phyloP scores from a whole-genome alignment of 2,113 vertebrate species.

The Rafetus swinhoei region DNA sequence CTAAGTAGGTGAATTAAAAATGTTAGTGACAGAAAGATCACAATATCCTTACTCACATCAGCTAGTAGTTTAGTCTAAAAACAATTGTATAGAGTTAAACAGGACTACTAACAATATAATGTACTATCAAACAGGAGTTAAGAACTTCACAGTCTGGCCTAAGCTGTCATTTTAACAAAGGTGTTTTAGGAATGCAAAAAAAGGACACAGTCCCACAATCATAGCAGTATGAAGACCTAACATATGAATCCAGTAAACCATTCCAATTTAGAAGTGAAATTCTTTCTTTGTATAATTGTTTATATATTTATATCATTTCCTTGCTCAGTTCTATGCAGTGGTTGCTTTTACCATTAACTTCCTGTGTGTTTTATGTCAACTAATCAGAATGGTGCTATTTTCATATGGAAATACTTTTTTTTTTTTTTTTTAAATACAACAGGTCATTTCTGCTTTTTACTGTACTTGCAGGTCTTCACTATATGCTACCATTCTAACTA shows the following conservation, averaged over 20 bases:
- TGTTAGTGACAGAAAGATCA: no score
- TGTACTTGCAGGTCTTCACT: conserved; percentile 57
- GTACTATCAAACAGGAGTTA: background rate
- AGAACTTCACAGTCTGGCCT: background rate
- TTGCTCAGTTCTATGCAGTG: background rate
- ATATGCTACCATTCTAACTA: conserved; percentile 52
- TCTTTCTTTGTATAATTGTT: background rate
- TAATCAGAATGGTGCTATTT: conserved; percentile 42
- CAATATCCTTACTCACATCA: background rate
- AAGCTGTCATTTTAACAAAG: background rate
- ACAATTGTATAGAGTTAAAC: background rate
- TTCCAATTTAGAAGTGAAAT: conserved; percentile 9
- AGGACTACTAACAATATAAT: background rate
- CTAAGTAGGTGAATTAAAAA: no score
- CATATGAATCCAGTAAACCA: background rate
- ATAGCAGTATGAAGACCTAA: background rate
- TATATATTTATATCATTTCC: background rate
- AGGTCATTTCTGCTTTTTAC: conserved; percentile 56
- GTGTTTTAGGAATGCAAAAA: background rate
- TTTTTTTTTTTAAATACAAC: no score
- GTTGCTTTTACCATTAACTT: conserved; percentile 32
- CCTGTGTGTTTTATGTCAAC: conserved; percentile 37
- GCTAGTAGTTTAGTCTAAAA: background rate
- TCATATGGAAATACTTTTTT: conserved; percentile 67
- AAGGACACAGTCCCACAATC: background rate